A percentile compares a stretch with the other conserved stretches of the same genome.
Conservation (phyloP, 2,797 vertebrate genomes). For the Cynodonichthys magdalenae region DNA sequence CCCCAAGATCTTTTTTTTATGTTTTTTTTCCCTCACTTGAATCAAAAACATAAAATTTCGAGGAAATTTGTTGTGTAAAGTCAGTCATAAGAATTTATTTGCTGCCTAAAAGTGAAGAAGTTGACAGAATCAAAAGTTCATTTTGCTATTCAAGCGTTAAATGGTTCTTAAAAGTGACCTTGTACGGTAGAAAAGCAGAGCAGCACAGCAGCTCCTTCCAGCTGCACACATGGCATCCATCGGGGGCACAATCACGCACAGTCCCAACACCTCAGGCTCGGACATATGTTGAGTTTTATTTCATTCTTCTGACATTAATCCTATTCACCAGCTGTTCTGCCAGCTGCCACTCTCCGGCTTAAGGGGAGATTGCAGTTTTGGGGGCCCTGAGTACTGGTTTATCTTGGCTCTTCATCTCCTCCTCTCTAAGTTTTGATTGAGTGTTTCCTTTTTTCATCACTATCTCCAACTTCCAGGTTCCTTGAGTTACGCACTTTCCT, state of each 20-base stretch:
- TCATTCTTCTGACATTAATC: constrained; percentile 99
- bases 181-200: constrained; percentile 87
- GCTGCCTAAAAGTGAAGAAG: constrained; percentile 61
- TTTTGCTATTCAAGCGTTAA: constrained; percentile 89
- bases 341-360: constrained; percentile 99
- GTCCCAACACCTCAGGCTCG: constrained; percentile 98
- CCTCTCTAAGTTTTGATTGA: constrained; percentile 81
- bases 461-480: constrained; percentile 66
- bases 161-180: constrained; percentile 98
- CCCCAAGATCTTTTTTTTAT: background rate
- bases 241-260: constrained; percentile 97
- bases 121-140: constrained; percentile 83
- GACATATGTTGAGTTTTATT: constrained; percentile 99
- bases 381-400: constrained; percentile 88
- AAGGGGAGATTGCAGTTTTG: constrained; percentile 97
- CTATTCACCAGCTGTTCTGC: constrained; percentile 99
- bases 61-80: constrained; percentile 35
- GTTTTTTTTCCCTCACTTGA: constrained; percentile 22
- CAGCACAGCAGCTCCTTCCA: constrained; percentile 92
- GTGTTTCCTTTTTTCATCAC: constrained; percentile 57
- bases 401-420: constrained; percentile 85
- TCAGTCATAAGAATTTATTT: constrained; percentile 38
- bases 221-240: constrained; percentile 98
- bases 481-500: constrained; percentile 36
- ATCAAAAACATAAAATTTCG: constrained; percentile 13